Evolutionary conservation across 2,113 vertebrate genomes (phyloP), one percentile per base, ranked within the genome.

Genomic region (Apaloderma vittatum): DNA sequence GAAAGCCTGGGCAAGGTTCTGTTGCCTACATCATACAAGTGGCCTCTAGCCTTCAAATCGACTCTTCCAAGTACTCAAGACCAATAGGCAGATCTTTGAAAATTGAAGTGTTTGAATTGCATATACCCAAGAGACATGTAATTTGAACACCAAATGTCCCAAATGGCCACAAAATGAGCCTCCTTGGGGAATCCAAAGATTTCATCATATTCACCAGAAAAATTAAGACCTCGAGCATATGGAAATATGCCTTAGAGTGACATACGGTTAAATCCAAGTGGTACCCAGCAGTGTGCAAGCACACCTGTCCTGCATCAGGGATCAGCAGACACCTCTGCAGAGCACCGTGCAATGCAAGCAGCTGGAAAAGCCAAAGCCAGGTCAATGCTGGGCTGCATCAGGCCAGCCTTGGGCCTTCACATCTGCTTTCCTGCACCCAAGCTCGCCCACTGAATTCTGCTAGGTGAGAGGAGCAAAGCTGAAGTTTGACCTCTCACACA

Each of bases 271-370:
- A 51, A 79, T 51, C 12, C n/a, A 43, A 74, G 71, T 0, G 3
- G 27, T 12, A 70, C 37, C 21, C 59, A 94, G 59, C 80, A 86
- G 36, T 2, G 0, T 49, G 32, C 21, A 57, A 58, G 34, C 7
- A 11, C 24, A 3, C 0, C 3, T 7, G 15, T 14, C 3, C 49
- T 62, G 36, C 1, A 0, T 37, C 23, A 63, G 73, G 34, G 43
- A 67, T 21, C 46, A 80, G n/a, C 13, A 51, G 48, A 27, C 23
- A 51, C 13, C 36, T 76, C 37, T 80, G 36, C 48, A 66, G 27
- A 14, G 55, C 68, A 62, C 29, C 1, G 1, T 5, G 14, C 68
- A 77, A 16, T 2, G 5, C 26, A 80, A 74, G 29, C 0, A 0
- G 32, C 46, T 32, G 14, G 61, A 48, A 27, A 81, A 93, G 36